phyloP scores from a whole-genome alignment of 2,888 invertebrate species.

The Oithona nana region DNA sequence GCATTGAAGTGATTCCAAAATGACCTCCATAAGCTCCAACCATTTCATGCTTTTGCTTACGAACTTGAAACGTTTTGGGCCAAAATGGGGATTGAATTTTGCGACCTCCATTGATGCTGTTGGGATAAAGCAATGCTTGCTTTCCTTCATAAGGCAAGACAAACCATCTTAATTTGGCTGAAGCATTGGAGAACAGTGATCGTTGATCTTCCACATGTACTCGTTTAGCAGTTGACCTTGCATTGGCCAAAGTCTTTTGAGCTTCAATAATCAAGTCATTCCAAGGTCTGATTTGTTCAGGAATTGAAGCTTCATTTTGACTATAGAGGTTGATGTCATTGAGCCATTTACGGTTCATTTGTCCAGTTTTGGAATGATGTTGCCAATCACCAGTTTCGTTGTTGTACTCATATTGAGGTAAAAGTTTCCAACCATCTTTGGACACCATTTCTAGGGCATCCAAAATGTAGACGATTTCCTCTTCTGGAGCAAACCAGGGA shows the following conservation, averaged over 20 bases:
- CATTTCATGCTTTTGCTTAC: not conserved
- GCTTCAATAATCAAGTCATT: not conserved
- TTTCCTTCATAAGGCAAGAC: conserved; percentile 72
- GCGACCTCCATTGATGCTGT: not conserved
- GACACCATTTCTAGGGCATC: conserved; percentile 71
- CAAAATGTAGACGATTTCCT: conserved; percentile 48
- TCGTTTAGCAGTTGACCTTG: conserved; percentile 42
- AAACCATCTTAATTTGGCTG: conserved; percentile 41
- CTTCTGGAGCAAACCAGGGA: conserved; percentile 62
- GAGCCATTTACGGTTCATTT: conserved; percentile 62
- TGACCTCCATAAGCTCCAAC: not conserved
- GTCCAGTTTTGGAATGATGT: conserved; percentile 51
- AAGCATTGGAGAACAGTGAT: conserved; percentile 34
- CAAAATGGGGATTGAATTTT: not conserved
- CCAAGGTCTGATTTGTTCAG: not conserved
- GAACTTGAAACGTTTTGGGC: not conserved
- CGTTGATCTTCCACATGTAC: conserved; percentile 53
- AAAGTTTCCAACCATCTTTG: conserved; percentile 63
- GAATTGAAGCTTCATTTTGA: not conserved
- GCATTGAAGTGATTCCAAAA: not conserved
- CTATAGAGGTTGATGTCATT: conserved; percentile 45
- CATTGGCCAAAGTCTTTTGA: not conserved
- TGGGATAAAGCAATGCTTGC: conserved; percentile 26
- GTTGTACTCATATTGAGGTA: conserved; percentile 71
- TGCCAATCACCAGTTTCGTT: conserved; percentile 75